These are phyloP conservation scores for Lasioglossum villosulum DNA, from an alignment of 2,888 invertebrate species.

Conservation along the genomic window DNA sequence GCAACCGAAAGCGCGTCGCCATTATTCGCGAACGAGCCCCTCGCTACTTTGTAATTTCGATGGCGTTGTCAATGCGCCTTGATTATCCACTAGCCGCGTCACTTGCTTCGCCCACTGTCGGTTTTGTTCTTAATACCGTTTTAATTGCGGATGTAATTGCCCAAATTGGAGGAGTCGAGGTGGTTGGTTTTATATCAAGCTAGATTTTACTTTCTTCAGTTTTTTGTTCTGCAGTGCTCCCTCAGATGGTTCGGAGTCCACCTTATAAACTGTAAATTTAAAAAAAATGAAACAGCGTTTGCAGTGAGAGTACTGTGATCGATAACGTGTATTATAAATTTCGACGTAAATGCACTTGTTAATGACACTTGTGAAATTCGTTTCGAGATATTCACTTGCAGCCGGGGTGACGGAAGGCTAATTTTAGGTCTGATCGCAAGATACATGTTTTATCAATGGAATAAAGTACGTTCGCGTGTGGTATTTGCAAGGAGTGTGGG, in stretches of 20 bases:
- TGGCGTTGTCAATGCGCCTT: conserved; percentile 38
- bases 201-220: neutral
- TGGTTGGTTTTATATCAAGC: neutral
- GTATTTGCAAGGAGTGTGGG: conserved; percentile 7
- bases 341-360: neutral
- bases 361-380: neutral
- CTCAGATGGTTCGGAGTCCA: too few relatives aligned
- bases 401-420: neutral
- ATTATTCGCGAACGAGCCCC: conserved; percentile 51
- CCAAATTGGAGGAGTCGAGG: neutral
- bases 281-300: neutral
- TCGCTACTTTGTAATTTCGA: conserved; percentile 63
- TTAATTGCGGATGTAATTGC: neutral
- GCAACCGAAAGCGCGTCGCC: conserved; percentile 50
- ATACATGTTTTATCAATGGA: neutral
- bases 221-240: too few relatives aligned
- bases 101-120: neutral
- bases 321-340: neutral
- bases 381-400: neutral
- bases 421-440: conserved; percentile 5
- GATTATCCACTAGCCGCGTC: neutral
- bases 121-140: neutral
- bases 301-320: too few relatives aligned
- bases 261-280: too few relatives aligned
- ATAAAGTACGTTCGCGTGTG: neutral